phyloP scores from a whole-genome alignment of 2,888 invertebrate species.

The Plebejus melissa region DNA sequence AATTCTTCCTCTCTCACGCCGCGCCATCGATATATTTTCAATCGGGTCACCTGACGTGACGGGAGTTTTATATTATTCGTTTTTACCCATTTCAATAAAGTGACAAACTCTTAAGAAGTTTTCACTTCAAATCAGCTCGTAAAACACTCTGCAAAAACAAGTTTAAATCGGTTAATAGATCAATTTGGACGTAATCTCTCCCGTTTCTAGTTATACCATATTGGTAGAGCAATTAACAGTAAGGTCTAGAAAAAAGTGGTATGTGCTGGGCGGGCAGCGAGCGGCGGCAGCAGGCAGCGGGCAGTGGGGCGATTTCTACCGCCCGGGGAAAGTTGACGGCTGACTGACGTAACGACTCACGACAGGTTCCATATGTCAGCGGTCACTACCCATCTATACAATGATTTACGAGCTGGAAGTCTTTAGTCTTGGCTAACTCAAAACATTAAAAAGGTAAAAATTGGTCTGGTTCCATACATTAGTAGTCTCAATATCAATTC shows the following conservation, averaged over 20 bases:
- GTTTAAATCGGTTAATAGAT: neutral
- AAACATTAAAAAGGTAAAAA: too few relatives aligned
- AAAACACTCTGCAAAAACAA: neutral
- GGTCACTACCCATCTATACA: neutral
- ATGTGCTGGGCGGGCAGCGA: slow-evolving; percentile 30
- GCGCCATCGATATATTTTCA: neutral
- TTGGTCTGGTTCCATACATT: too few relatives aligned
- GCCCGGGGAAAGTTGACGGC: slow-evolving; percentile 29
- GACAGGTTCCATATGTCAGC: slow-evolving; percentile 25
- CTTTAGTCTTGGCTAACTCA: too few relatives aligned
- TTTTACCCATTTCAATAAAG: neutral
- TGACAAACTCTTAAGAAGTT: neutral
- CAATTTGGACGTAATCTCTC: neutral
- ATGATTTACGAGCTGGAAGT: too few relatives aligned
- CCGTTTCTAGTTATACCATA: slow-evolving; percentile 15
- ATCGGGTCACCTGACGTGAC: neutral
- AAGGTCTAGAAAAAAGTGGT: slow-evolving; percentile 33
- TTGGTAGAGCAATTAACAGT: slow-evolving; percentile 28
- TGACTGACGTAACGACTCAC: slow-evolving; percentile 35
- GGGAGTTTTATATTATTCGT: neutral
- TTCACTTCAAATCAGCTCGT: neutral
- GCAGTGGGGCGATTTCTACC: slow-evolving; percentile 35
- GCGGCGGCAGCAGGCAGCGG: slow-evolving; percentile 12
- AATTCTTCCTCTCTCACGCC: neutral
- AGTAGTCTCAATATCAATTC: too few relatives aligned